These are phyloP conservation scores for Gadopsis marmoratus DNA, from an alignment of 2,797 vertebrate genomes.

Conservation along the genomic window DNA sequence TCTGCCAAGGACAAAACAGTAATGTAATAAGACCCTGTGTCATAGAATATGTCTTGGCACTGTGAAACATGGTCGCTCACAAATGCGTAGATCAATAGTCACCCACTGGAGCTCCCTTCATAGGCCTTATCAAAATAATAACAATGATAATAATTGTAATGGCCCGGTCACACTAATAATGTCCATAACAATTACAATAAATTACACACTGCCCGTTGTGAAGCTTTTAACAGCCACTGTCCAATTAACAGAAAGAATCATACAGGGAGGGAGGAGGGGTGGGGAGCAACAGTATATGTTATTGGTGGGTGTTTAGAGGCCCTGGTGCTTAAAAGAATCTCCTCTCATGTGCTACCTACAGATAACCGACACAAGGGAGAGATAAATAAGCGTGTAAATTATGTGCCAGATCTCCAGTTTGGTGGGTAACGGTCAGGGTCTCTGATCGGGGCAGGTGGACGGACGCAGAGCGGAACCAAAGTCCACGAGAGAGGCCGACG, in stretches of 20 bases:
- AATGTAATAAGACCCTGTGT: slow-evolving; percentile 47
- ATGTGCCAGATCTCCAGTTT: slow-evolving; percentile 28
- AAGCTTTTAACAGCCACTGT: slow-evolving; percentile 44
- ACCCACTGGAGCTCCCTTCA: slow-evolving; percentile 10
- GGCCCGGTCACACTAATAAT: slow-evolving; percentile 55
- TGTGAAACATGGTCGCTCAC: slow-evolving; percentile 44
- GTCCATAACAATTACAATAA: slow-evolving; percentile 58
- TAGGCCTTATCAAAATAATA: slow-evolving; percentile 51
- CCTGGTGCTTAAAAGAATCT: neutral
- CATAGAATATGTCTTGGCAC: slow-evolving; percentile 38
- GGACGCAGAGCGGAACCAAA: slow-evolving; percentile 31
- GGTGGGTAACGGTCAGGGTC: slow-evolving; percentile 31
- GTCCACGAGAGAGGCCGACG: slow-evolving; percentile 7
- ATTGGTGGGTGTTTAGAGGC: slow-evolving; percentile 30
- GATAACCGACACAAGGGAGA: slow-evolving; percentile 36
- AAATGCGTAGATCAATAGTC: slow-evolving; percentile 61
- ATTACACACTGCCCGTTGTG: slow-evolving; percentile 41
- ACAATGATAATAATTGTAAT: slow-evolving; percentile 53
- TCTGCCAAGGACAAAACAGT: slow-evolving; percentile 45
- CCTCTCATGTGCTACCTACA: slow-evolving; percentile 25
- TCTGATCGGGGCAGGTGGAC: slow-evolving; percentile 31
- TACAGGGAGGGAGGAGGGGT: slow-evolving; percentile 3
- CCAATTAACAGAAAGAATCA: slow-evolving; percentile 63
- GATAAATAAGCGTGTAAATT: slow-evolving; percentile 46
- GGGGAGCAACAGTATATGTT: slow-evolving; percentile 1